These are phyloP conservation scores for Cryptoprocta ferox DNA, from an alignment of 2,797 vertebrate genomes.

Conservation along the genomic window DNA sequence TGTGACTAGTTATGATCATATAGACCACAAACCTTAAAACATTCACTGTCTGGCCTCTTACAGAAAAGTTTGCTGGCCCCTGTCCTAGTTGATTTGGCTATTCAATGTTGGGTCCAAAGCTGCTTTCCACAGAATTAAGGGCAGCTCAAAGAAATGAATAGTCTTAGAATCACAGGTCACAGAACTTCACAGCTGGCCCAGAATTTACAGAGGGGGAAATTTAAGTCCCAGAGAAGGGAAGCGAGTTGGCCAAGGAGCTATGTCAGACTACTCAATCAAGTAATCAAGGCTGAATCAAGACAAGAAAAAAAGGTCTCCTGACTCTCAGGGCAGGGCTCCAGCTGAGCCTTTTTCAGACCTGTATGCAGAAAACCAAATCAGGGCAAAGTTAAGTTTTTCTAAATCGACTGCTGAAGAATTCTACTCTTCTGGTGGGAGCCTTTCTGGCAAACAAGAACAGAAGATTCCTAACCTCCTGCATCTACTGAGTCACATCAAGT, in stretches of 20 bases:
- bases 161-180: background rate
- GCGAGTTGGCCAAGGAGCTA: slow-evolving; percentile 1
- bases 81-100: background rate
- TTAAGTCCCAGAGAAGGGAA: background rate
- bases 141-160: slow-evolving; percentile 47
- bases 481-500: slow-evolving; percentile 64
- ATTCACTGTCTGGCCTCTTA: background rate
- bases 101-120: slow-evolving; percentile 37
- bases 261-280: background rate
- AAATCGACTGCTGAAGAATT: slow-evolving; percentile 44
- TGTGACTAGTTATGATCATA: background rate
- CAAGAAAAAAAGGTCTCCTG: background rate
- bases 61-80: background rate
- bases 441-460: slow-evolving; percentile 49
- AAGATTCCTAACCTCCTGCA: slow-evolving; percentile 40
- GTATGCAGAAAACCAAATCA: slow-evolving; percentile 27
- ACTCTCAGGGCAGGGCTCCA: background rate
- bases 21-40: background rate
- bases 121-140: slow-evolving; percentile 31
- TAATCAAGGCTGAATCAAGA: background rate
- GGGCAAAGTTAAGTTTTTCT: slow-evolving; percentile 37
- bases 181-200: slow-evolving; percentile 34
- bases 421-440: background rate
- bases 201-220: slow-evolving; percentile 21
- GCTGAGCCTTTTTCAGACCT: background rate